Evolutionary conservation across 2,888 invertebrate genomes (phyloP).

Genomic region (Sinohyriopsis cumingii): DNA sequence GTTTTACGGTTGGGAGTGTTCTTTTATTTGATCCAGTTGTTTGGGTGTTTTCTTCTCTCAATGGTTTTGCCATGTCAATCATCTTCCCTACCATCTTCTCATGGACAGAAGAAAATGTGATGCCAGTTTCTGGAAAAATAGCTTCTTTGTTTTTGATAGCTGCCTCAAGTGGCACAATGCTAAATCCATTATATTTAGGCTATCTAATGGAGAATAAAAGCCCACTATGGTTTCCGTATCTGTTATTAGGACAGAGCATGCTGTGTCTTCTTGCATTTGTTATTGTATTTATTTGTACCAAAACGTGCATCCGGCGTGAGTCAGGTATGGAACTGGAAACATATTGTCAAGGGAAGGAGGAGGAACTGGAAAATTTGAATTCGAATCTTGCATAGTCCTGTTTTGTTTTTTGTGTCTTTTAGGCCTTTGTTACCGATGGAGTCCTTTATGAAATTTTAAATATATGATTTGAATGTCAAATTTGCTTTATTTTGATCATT

Average conservation of each 20-base stretch:
- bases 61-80: conserved; percentile 71
- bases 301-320: no score
- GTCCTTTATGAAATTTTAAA: no score
- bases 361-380: no score
- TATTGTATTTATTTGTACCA: no score
- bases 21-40: conserved; percentile 24
- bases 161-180: conserved; percentile 69
- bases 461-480: no score
- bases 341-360: no score
- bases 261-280: conserved; percentile 12
- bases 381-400: no score
- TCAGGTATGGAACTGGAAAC: no score
- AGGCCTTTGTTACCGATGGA: no score
- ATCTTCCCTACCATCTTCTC: conserved; percentile 72
- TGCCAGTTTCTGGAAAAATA: conserved; percentile 70
- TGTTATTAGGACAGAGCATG: conserved; percentile 26
- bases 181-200: conserved; percentile 65
- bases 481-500: no score
- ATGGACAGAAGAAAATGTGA: conserved; percentile 70
- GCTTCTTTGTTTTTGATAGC: conserved; percentile 69
- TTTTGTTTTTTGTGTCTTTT: no score
- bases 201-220: conserved; percentile 39
- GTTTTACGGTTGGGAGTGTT: conserved; percentile 28
- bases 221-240: conserved; percentile 42
- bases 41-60: conserved; percentile 66